Evolutionary conservation across 2,113 vertebrate species (phyloP).

Genomic region (Aramus guarauna): DNA sequence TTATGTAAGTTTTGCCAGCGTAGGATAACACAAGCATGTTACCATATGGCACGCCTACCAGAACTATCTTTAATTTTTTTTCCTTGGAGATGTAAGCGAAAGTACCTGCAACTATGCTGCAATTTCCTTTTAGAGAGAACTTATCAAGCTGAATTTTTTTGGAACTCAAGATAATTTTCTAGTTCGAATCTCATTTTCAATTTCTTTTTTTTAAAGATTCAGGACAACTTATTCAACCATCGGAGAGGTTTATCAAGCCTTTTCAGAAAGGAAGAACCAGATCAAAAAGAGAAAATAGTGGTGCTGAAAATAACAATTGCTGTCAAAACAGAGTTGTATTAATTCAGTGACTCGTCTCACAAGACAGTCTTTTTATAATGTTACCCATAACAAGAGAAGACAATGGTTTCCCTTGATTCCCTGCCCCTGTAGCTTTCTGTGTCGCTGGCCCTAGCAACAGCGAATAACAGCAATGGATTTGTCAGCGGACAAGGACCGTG

Average conservation of each 20-base stretch:
- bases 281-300: background rate
- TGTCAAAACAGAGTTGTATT: background rate
- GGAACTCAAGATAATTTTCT: background rate
- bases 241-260: background rate
- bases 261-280: background rate
- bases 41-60: constrained; percentile 63
- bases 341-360: constrained; percentile 12
- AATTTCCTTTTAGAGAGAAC: background rate
- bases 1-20: constrained; percentile 13
- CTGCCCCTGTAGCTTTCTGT: background rate
- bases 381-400: background rate
- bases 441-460: constrained; percentile 38
- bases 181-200: background rate
- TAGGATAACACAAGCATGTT: background rate
- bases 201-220: background rate
- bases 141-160: background rate
- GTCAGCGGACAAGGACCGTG: background rate
- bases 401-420: constrained; percentile 24
- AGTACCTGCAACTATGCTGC: constrained; percentile 5
- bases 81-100: constrained; percentile 21
- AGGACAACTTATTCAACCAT: background rate
- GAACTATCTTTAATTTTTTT: constrained; percentile 63
- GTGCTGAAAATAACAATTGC: background rate
- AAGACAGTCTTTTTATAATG: constrained; percentile 35
- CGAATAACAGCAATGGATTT: constrained; percentile 2